Base-by-base conservation (phyloP, 2,888 invertebrate genomes). In the Nemotelus nigrinus region DNA sequence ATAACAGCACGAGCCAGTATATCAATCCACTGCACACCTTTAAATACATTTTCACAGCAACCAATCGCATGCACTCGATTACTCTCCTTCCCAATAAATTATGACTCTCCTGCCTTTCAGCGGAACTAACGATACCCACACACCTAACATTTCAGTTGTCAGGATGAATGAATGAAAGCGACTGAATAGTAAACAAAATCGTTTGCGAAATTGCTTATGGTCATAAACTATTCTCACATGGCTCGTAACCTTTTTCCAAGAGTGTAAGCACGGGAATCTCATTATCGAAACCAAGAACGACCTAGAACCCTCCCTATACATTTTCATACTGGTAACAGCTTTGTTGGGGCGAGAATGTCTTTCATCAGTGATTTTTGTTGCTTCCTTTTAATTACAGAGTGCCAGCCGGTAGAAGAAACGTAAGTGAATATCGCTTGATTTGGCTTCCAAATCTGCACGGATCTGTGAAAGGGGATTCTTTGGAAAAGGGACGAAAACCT, bases 301-400 rank as follows among this genome's bases (percentile, higher is more conserved):
- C 67, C 67, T 25, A 25, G 25, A 25, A 25, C 25, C 25, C 25
- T 25, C 25, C 25, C 25, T 25, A 25, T 25, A 25, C 25, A 25
- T 25, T 25, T 25, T 25, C 25, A 25, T 25, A 25, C 25, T 25
- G 25, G 25, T 25, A 25, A 25, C 25, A 25, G 25, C 25, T 25
- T 39, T 39, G 60, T 57, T 57, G 25, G 41, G 39, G 63, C 4
- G 43, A 41, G 25, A 7, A 63, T 63, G 63, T 55, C 50, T 53
- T 55, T 53, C 70, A 70, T 55, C 47, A 70, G 55, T 53, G 70
- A 70, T 70, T 70, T 70, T 70, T 43, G 55, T 70, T 53, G 70
- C 53, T 63, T 74, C 63, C 74, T 60, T 74, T 74, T 74, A 74
- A 74, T 74, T 74, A 74, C 74, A 74, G 8, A 39, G 6, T 39